Conservation (phyloP, 2,888 invertebrate genomes). For the Quadroppia sp. region DNA sequence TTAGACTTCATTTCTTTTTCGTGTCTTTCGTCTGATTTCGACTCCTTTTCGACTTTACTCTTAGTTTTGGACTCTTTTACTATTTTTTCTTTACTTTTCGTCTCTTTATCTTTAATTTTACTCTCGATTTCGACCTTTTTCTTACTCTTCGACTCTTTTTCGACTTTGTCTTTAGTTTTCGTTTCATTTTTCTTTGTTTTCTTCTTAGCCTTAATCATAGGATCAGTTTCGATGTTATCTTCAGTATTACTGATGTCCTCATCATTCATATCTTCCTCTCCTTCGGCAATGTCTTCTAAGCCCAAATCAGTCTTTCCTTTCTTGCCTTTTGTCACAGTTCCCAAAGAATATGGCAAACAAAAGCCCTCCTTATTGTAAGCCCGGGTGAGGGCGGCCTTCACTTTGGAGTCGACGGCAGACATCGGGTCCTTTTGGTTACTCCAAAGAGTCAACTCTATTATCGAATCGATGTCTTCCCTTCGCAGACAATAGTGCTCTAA, state of each 20-base stretch:
- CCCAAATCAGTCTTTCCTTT: slow-evolving; percentile 41
- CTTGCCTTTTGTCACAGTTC: slow-evolving; percentile 45
- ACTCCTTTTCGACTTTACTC: neutral
- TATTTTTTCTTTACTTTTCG: neutral
- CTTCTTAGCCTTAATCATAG: slow-evolving; percentile 46
- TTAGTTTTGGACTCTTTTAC: neutral
- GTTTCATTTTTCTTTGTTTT: too few relatives aligned
- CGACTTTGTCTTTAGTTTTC: neutral
- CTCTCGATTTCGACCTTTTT: neutral
- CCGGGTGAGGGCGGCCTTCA: slow-evolving; percentile 76
- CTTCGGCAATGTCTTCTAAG: slow-evolving; percentile 39
- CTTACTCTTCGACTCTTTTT: slow-evolving; percentile 21
- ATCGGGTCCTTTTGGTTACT: slow-evolving; percentile 71
- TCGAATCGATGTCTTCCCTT: slow-evolving; percentile 84
- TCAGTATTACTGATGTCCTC: slow-evolving; percentile 49
- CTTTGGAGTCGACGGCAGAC: slow-evolving; percentile 62
- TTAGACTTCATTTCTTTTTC: neutral
- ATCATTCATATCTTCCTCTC: neutral
- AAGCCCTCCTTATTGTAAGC: slow-evolving; percentile 79
- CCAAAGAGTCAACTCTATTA: slow-evolving; percentile 82
- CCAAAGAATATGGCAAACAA: slow-evolving; percentile 68
- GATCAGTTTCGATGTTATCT: slow-evolving; percentile 46
- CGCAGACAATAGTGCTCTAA: slow-evolving; percentile 79
- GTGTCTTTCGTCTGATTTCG: neutral
- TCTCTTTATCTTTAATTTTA: neutral